Evolutionary conservation across 2,113 vertebrate species (phyloP), one percentile per base, ranked within the genome.

Genomic region (Bambusicola thoracicus): DNA sequence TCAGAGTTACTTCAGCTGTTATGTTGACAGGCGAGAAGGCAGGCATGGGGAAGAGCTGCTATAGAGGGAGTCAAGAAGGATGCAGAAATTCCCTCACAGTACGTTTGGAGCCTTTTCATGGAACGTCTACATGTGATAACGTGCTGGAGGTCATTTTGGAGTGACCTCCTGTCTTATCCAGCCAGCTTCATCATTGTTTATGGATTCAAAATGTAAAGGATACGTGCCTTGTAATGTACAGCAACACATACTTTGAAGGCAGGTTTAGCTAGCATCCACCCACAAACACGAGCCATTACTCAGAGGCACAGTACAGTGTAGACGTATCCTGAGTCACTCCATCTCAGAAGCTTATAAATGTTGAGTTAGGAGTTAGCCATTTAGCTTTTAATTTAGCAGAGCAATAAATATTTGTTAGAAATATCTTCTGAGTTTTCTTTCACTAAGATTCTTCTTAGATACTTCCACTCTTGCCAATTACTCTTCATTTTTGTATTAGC

Each of bases 321-420:
- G 93, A 96, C 46, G 13, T 61, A 92, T 32, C 88, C 91, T 96
- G 93, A 96, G 68, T 96, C 95, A 94, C 59, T 91, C 65, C 55
- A 94, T 74, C 72, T 91, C 85, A 70, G 72, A 69, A 89, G 43
- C 88, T 95, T 93, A 92, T 94, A 96, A 96, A 95, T 92, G 92
- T 92, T 93, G 83, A 96, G 92, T 81, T 96, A 88, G 88, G 83
- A 96, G 92, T 81, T 96, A 88, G 88, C 92, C 93, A 95, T 56
- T 93, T 93, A 43, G 83, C 66, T 95, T 96, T 91, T 94, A 95
- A 87, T 95, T 93, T 91, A 95, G 49, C 43, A 83, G 81, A 87
- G 79, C 41, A 96, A 90, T 81, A 92, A 79, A 91, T 75, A 34
- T 82, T 91, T 67, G 74, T 93, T 87, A 94, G 79, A 85, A 61